phyloP scores from a whole-genome alignment of 1,140 invertebrate species.

The Drosophila auraria region DNA sequence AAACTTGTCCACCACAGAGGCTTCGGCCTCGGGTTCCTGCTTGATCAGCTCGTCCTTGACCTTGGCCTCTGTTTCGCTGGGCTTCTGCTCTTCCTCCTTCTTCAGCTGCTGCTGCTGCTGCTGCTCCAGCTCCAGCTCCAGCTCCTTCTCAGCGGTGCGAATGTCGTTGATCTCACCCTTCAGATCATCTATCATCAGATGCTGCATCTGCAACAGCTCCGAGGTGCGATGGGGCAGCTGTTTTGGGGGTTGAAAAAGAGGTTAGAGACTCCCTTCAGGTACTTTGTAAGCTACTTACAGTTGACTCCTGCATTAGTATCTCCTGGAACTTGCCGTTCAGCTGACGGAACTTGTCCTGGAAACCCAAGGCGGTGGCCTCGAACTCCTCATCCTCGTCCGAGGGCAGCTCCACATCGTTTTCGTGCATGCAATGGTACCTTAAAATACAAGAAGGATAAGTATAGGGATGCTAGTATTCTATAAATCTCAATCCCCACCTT shows the following conservation, averaged over 20 bases:
- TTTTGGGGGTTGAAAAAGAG: background rate
- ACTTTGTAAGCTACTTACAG: conserved; percentile 87
- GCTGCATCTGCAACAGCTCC: conserved; percentile 71
- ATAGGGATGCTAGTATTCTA: background rate
- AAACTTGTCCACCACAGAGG: conserved; percentile 62
- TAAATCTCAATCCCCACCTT: conserved; percentile 72
- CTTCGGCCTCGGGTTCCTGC: conserved; percentile 45
- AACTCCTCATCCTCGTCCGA: conserved; percentile 92
- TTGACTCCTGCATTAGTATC: conserved; percentile 93
- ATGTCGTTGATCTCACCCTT: conserved; percentile 73
- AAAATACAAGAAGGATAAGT: background rate
- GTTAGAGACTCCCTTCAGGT: background rate
- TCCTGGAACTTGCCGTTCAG: conserved; percentile 93
- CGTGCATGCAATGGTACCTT: conserved; percentile 93
- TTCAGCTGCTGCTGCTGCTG: conserved; percentile 58
- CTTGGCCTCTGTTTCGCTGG: conserved; percentile 34
- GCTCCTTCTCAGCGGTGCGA: conserved; percentile 63
- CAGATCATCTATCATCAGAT: conserved; percentile 78
- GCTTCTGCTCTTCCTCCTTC: conserved; percentile 52
- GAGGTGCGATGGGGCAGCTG: conserved; percentile 80
- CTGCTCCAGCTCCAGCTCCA: conserved; percentile 54
- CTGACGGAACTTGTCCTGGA: conserved; percentile 90
- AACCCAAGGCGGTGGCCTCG: conserved; percentile 90
- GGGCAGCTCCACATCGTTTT: conserved; percentile 89
- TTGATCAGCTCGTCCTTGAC: conserved; percentile 81